phyloP scores from a whole-genome alignment of 1,140 invertebrate genomes.

The Neuroterus valhalla region DNA sequence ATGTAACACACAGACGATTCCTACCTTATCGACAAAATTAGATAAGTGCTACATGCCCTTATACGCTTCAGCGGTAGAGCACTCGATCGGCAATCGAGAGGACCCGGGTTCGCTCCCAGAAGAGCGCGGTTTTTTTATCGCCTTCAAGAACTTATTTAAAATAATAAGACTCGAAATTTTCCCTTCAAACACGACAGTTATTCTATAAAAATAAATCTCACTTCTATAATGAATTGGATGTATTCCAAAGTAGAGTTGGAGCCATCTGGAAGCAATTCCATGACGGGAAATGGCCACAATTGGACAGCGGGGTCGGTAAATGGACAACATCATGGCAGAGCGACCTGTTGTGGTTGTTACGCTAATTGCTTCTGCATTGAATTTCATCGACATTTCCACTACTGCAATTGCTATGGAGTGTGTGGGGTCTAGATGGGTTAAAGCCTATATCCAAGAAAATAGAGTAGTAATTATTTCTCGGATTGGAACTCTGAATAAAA shows the following conservation, averaged over 20 bases:
- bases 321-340: conserved; percentile 85
- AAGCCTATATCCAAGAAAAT: too few relatives aligned
- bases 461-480: too few relatives aligned
- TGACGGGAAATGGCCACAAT: conserved; percentile 89
- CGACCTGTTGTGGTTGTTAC: conserved; percentile 89
- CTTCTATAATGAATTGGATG: conserved; percentile 72
- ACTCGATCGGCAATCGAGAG: too few relatives aligned
- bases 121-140: too few relatives aligned
- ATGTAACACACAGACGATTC: too few relatives aligned
- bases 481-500: too few relatives aligned
- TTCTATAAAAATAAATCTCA: conserved; percentile 67
- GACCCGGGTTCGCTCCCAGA: too few relatives aligned
- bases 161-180: too few relatives aligned
- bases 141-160: too few relatives aligned
- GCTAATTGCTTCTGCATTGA: conserved; percentile 88
- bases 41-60: too few relatives aligned
- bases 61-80: too few relatives aligned
- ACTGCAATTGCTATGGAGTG: conserved; percentile 89
- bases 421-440: conserved; percentile 73
- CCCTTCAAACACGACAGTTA: neutral
- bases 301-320: conserved; percentile 88
- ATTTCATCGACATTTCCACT: conserved; percentile 87
- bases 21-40: too few relatives aligned
- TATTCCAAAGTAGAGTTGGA: conserved; percentile 86
- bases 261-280: conserved; percentile 81